These are phyloP conservation scores for Dynastes grantii DNA, from an alignment of 2,888 invertebrate species.

Conservation along the genomic window DNA sequence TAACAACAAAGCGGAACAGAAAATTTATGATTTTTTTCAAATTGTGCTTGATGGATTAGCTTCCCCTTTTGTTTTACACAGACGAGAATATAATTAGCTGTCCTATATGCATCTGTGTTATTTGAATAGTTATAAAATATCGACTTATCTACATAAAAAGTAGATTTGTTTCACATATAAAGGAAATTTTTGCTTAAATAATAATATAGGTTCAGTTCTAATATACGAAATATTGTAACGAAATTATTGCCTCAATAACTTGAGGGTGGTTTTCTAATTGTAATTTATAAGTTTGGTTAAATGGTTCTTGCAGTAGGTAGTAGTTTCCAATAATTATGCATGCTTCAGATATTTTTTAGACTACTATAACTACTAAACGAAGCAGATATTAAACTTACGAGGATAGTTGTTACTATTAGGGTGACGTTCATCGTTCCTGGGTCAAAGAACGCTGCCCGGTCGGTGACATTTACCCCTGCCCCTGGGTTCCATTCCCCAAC, in stretches of 20 bases:
- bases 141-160: too few species aligned
- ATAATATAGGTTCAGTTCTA: not conserved
- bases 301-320: not conserved
- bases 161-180: not conserved
- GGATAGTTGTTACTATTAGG: slow-evolving; percentile 83
- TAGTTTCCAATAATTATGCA: not conserved
- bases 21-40: too few species aligned
- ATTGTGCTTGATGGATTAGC: too few species aligned
- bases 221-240: not conserved
- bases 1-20: too few species aligned
- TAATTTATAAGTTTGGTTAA: not conserved
- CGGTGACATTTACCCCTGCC: slow-evolving; percentile 80
- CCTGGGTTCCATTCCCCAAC: slow-evolving; percentile 84
- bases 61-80: too few species aligned
- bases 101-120: too few species aligned
- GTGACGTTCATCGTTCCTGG: slow-evolving; percentile 82
- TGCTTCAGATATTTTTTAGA: not conserved
- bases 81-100: too few species aligned
- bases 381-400: slow-evolving; percentile 72
- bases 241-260: too few species aligned
- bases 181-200: not conserved
- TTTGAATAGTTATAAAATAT: too few species aligned
- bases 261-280: too few species aligned
- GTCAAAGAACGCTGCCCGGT: slow-evolving; percentile 81
- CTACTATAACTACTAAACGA: too few species aligned